Base-by-base conservation (phyloP, 92 coral and sea anemone species). In the Siderastrea siderea region DNA sequence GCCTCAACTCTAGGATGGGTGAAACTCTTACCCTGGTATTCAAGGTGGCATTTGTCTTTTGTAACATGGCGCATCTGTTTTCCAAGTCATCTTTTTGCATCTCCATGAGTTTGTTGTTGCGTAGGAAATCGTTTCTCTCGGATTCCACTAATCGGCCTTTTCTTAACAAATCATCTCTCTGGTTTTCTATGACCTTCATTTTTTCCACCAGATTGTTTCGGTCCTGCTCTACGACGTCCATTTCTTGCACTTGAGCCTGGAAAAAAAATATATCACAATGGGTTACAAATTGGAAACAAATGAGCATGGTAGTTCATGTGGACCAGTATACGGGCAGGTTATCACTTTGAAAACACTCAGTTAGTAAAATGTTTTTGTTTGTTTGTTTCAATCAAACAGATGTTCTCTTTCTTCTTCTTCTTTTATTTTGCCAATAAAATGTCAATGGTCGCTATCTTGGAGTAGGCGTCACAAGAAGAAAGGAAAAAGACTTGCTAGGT, bases 101-200 rank as follows among this genome's bases (percentile, higher is more conserved):
- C 71, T 95, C 98, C 94, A 97, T 97, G 15, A 97, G 88, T 77
- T 97, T 97, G 93, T 94, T 97, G 86, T 93, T 97, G 65, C 98
- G 93, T 58, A 94, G 90, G 81, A 97, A 97, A 82, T 97, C 97
- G 76, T 97, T 97, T 54, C 99, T 81, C 76, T 97, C 98, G 17
- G 97, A 87, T 85, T 97, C 99, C 52, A 98, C 99, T 81, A 88
- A 89, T 77, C 98, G 77, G 49, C 98, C 99, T 71, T 98, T 98
- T 87, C 95, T 93, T 11, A 96, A 86, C 53, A 95, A 68, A 71
- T 98, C 99, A 79, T 98, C 98, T 17, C 96, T 92, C 63, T 98
- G 98, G 62, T 93, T 93, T 75, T 96, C 96, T 8, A 94, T 86
- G 7, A 81, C 86, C 77, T 75, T 83, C 81, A 98, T 91, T 81